Percentiles rank a stretch among this genome's conserved stretches.
Evolutionary conservation across 1,140 invertebrate species (phyloP).

Genomic region (Laupala kohalensis): DNA sequence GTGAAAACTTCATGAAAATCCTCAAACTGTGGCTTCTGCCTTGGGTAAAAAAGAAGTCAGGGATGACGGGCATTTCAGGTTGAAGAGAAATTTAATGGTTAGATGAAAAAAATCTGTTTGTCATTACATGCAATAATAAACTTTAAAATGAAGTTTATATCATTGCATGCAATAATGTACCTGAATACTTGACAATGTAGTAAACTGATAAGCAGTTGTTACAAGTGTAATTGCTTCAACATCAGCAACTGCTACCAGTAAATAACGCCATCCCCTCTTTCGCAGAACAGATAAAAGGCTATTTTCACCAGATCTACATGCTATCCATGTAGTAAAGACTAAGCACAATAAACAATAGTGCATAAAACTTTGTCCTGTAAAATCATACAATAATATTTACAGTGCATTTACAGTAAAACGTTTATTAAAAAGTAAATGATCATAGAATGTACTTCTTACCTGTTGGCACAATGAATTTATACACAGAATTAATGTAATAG

Average conservation of each 20-base stretch:
- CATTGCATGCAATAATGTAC: no score
- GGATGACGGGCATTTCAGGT: no score
- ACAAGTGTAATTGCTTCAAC: conserved; percentile 67
- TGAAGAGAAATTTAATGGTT: no score
- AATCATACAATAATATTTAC: background rate
- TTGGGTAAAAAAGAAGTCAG: no score
- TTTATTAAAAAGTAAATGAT: background rate
- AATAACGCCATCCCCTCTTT: conserved; percentile 56
- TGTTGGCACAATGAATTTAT: conserved; percentile 55
- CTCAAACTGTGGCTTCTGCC: no score
- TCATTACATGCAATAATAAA: no score
- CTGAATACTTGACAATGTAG: conserved; percentile 47
- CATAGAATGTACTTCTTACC: conserved; percentile 28
- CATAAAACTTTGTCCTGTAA: conserved; percentile 60
- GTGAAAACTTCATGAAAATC: no score
- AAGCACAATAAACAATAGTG: conserved; percentile 63
- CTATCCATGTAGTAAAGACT: conserved; percentile 59
- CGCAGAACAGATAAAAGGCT: conserved; percentile 51
- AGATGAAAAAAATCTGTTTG: no score
- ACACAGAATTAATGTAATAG: conserved; percentile 53
- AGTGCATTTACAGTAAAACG: background rate
- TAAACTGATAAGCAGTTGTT: conserved; percentile 56
- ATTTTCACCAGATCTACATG: conserved; percentile 47
- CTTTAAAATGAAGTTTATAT: no score
- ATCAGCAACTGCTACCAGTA: conserved; percentile 60